Percentiles rank a stretch among this genome's conserved stretches.
Evolutionary conservation across 2,797 vertebrate genomes (phyloP).

Genomic region (Pseudotriccus pelzelni): DNA sequence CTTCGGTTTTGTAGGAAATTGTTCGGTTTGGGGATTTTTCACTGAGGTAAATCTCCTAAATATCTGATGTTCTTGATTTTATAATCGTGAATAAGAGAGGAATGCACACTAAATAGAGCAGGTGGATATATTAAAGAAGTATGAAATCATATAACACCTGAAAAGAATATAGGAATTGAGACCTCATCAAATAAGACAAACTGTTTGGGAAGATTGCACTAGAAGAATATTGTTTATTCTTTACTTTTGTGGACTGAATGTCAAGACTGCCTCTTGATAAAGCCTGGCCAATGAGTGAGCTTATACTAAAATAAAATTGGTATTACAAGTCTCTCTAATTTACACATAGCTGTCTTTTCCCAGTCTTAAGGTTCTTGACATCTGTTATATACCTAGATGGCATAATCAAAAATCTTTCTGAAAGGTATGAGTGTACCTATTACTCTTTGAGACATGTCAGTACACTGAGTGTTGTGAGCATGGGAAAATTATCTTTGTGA

Average conservation of each 20-base stretch:
- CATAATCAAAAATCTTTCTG: background rate
- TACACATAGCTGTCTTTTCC: background rate
- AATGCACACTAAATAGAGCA: background rate
- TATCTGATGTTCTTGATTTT: background rate
- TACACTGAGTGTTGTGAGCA: background rate
- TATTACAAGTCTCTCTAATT: background rate
- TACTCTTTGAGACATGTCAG: background rate
- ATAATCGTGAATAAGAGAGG: background rate
- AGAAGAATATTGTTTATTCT: background rate
- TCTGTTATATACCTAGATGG: background rate
- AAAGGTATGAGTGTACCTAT: background rate
- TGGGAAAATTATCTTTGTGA: background rate
- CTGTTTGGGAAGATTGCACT: background rate
- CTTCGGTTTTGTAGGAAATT: background rate
- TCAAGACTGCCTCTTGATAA: background rate
- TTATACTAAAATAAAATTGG: background rate
- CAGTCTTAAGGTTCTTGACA: background rate
- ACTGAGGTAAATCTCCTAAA: background rate
- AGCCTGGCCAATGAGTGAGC: background rate
- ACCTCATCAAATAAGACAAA: background rate
- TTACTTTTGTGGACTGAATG: background rate
- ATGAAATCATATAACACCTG: background rate
- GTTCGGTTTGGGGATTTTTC: background rate
- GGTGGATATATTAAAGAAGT: background rate
- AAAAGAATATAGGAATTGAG: background rate